Base-by-base conservation (phyloP, 2,797 vertebrate species). In the Rhinatrema bivittatum region DNA sequence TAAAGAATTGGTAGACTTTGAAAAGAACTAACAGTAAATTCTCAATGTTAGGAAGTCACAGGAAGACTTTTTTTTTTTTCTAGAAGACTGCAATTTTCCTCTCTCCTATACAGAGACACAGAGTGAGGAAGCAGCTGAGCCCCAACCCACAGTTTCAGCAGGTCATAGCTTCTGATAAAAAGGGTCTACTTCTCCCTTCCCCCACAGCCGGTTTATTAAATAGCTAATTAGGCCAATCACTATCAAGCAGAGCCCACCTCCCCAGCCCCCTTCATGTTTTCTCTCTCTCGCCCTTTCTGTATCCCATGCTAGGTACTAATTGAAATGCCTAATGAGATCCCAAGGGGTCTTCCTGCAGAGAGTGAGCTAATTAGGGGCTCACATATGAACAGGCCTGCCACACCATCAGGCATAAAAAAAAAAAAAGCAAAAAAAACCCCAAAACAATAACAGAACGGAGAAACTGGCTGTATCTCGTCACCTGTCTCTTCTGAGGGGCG, bases 261-360 rank as follows among this genome's bases (percentile, higher is more conserved):
- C 20, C 9, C 13, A 22, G 14, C 12, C 17, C 31, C 25, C 39
- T 16, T n/a, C n/a, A n/a, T n/a, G n/a, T n/a, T n/a, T n/a, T n/a
- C n/a, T n/a, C n/a, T n/a, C n/a, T n/a, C n/a, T n/a, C n/a, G n/a
- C 23, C 15, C 32, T 23, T 36, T 24, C 29, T 1, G 1, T 32
- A 18, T 42, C 39, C 16, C 39, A 67, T 80, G 61, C 82, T 82
- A 73, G 80, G 72, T 68, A 44, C 73, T 87, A 88, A 90, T 87
- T 86, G 87, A 88, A 87, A 85, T 69, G 85, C 78, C 82, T 91
- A 92, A 92, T 89, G 87, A 92, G 87, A 68, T 88, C 89, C 85
- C 89, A 13, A 42, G 87, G 82, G 86, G 80, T n/a, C n/a, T 84
- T 70, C 83, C 85, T 82, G 51, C 56, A 23, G 47, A 43, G 51